Evolutionary conservation across 2,113 vertebrate genomes (phyloP).

Genomic region (Macquaria australasica): DNA sequence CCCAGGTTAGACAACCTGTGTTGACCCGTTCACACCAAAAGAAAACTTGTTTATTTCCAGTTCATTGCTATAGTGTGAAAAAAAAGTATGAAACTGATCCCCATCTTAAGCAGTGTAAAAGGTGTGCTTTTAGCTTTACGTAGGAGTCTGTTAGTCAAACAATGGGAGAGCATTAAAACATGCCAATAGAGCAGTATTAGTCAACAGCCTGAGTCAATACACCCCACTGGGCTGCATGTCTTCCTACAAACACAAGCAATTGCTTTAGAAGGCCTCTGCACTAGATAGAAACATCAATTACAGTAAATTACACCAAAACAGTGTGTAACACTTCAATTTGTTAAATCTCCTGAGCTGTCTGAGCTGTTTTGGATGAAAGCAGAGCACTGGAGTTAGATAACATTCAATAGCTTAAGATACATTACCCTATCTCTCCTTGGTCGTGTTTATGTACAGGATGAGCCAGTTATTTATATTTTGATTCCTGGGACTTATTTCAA

Average conservation of each 20-base stretch:
- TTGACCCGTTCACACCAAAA: conserved; percentile 3
- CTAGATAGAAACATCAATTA: conserved; percentile 81
- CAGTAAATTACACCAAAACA: conserved; percentile 83
- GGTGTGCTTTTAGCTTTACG: conserved; percentile 55
- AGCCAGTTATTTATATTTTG: conserved; percentile 60
- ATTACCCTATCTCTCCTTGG: conserved; percentile 49
- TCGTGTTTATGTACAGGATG: conserved; percentile 62
- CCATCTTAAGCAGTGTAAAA: conserved; percentile 31
- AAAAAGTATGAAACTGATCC: conserved; percentile 21
- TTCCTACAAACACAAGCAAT: conserved; percentile 79
- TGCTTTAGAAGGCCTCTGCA: conserved; percentile 71
- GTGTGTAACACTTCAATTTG: conserved; percentile 79
- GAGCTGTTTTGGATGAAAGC: conserved; percentile 73
- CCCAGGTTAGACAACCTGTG: not conserved
- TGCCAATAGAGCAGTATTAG: conserved; percentile 78
- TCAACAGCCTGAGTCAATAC: conserved; percentile 79
- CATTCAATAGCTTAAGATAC: conserved; percentile 69
- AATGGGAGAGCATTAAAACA: conserved; percentile 78
- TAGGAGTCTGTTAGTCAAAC: conserved; percentile 67
- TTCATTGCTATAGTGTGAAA: not conserved
- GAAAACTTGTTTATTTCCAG: conserved; percentile 7
- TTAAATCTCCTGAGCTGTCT: conserved; percentile 76
- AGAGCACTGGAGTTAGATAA: conserved; percentile 65
- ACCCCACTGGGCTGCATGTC: conserved; percentile 80
- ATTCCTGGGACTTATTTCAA: conserved; percentile 55